Evolutionary conservation across 1,140 invertebrate genomes (phyloP), one percentile per base, ranked within the genome.

Genomic region (Pomacea maculata): DNA sequence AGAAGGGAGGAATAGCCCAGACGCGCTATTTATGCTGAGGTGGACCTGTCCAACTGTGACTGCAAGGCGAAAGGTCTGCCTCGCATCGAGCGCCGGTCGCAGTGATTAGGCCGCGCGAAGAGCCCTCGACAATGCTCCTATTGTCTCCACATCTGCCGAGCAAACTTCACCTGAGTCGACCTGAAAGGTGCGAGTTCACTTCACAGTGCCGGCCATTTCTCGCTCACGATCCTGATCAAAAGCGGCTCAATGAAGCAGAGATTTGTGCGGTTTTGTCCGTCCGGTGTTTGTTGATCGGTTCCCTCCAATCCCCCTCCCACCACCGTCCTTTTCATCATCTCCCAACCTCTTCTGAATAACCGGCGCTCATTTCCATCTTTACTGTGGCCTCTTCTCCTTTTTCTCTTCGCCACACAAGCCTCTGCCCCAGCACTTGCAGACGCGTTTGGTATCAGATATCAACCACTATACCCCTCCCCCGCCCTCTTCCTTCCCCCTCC

Each of bases 121-220:
- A 34, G 21, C 29, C 52, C n/a, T 45, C 25, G 25, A 73, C 71
- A 73, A 73, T 73, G 45, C 71, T 15, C 71, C 71, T 11, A 45
- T 73, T 73, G 29, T 73, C 71, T 52, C 19, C 52, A 34, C 71
- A 73, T 73, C 71, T 73, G 71, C 71, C 71, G 52, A 34, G 71
- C 71, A 73, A 34, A 73, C 19, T 54, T 73, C 71, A 34, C 71
- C 52, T 34, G 52, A 73, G 52, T 34, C 71, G 29, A 73, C 71
- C 52, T 52, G 19, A 54, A 34, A 34, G 71, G 52, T 54, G 29
- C 52, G 29, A 45, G 71, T 52, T 52, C 29, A 34, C 52, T 34
- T 73, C 25, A 21, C 29, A 54, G 52, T 12, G 71, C 29, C 29
- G 52, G 25, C 29, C 45, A 73, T 34, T 45, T 34, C 12, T 34